A percentile compares a stretch with the other conserved stretches of the same genome.
These are phyloP conservation scores for Archegozetes longisetosus DNA, from an alignment of 1,140 invertebrate genomes.

Conservation along the genomic window DNA sequence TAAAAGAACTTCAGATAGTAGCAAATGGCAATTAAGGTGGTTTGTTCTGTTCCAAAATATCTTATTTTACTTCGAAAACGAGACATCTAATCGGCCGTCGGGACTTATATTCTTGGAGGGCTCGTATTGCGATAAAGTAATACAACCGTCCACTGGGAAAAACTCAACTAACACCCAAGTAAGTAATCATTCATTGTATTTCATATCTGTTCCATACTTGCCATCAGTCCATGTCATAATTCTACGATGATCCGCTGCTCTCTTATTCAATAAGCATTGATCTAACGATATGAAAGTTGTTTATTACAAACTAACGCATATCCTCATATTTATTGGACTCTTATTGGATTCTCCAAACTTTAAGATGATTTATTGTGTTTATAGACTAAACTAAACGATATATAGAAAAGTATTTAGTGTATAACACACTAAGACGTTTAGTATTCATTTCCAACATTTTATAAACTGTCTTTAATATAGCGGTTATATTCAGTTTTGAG, in stretches of 20 bases:
- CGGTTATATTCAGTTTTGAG: too few relatives aligned
- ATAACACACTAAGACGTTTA: too few relatives aligned
- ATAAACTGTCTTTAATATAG: too few relatives aligned
- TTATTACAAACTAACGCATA: too few relatives aligned
- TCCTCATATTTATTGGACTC: too few relatives aligned
- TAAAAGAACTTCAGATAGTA: constrained; percentile 65
- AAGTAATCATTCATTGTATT: neutral
- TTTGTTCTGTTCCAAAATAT: constrained; percentile 85
- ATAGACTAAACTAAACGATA: too few relatives aligned
- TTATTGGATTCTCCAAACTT: too few relatives aligned
- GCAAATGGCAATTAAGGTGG: constrained; percentile 76
- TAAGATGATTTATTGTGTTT: too few relatives aligned
- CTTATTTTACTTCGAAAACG: constrained; percentile 77
- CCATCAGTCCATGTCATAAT: neutral
- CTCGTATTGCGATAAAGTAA: constrained; percentile 67
- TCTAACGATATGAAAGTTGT: too few relatives aligned
- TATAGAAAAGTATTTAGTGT: too few relatives aligned
- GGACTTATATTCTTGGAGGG: constrained; percentile 74
- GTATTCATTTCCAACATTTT: too few relatives aligned
- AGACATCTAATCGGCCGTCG: constrained; percentile 48
- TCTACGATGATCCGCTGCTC: neutral
- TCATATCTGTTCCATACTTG: neutral
- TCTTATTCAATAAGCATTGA: too few relatives aligned
- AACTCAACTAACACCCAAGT: constrained; percentile 13
- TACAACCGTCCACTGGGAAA: constrained; percentile 27